phyloP scores from a whole-genome alignment of 2,888 invertebrate species.

The Priocnemis perturbator region DNA sequence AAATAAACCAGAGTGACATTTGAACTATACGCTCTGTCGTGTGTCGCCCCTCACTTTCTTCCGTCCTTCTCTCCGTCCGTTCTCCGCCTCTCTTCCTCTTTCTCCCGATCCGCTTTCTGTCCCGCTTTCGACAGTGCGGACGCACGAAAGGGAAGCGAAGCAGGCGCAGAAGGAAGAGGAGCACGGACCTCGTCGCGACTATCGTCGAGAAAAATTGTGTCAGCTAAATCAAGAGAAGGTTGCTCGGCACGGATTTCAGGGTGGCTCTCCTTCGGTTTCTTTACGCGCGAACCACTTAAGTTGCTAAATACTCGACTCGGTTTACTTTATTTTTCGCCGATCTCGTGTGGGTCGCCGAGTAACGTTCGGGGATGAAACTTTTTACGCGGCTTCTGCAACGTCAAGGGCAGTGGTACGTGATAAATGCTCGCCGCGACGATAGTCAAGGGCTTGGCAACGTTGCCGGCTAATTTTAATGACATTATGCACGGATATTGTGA shows the following conservation, averaged over 20 bases:
- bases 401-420: too few species aligned
- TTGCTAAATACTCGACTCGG: too few species aligned
- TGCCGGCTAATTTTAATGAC: conserved; percentile 35
- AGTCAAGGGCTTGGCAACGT: conserved; percentile 23
- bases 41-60: conserved; percentile 25
- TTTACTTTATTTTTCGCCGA: too few species aligned
- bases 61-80: conserved; percentile 20
- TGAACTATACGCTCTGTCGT: conserved; percentile 56
- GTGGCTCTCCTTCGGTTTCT: conserved; percentile 15
- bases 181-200: conserved; percentile 44
- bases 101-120: conserved; percentile 13
- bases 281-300: background rate
- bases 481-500: conserved; percentile 39
- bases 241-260: too few species aligned
- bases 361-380: too few species aligned
- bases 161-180: conserved; percentile 16
- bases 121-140: conserved; percentile 21
- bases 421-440: too few species aligned
- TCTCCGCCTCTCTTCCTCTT: conserved; percentile 1
- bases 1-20: conserved; percentile 73
- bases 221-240: conserved; percentile 56
- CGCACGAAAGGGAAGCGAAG: conserved; percentile 30
- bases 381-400: too few species aligned
- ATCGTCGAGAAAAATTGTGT: conserved; percentile 60
- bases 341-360: too few species aligned